Percentiles rank a stretch among this genome's conserved stretches.
These are phyloP conservation scores for Iphiclides podalirius DNA, from an alignment of 2,888 invertebrate genomes.

Conservation along the genomic window DNA sequence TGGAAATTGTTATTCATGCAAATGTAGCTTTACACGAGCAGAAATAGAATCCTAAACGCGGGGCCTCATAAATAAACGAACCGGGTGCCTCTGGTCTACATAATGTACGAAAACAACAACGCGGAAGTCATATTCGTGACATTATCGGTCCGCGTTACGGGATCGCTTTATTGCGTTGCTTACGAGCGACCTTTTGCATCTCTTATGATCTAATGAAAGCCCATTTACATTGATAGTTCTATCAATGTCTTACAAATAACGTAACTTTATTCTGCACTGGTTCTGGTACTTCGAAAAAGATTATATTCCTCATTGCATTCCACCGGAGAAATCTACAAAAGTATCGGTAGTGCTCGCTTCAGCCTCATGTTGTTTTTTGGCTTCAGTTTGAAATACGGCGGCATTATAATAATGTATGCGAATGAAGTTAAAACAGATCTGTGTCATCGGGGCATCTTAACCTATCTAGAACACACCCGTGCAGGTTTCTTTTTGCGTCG, in stretches of 20 bases:
- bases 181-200: constrained; percentile 19
- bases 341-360: no score
- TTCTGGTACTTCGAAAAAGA: neutral
- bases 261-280: constrained; percentile 12
- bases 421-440: constrained; percentile 13
- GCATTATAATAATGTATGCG: constrained; percentile 13
- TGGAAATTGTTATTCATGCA: constrained; percentile 73
- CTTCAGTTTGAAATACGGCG: neutral
- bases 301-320: no score
- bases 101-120: constrained; percentile 39
- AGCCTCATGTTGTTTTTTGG: no score
- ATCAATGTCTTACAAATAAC: constrained; percentile 8
- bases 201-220: constrained; percentile 12
- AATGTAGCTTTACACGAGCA: constrained; percentile 71
- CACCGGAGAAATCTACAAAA: no score
- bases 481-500: constrained; percentile 1
- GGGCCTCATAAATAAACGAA: constrained; percentile 67
- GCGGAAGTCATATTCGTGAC: constrained; percentile 34
- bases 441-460: constrained; percentile 17
- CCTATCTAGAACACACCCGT: neutral
- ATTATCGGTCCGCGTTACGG: constrained; percentile 26
- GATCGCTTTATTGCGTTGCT: constrained; percentile 20
- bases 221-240: constrained; percentile 13
- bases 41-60: constrained; percentile 71
- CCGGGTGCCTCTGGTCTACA: constrained; percentile 35